phyloP scores from a whole-genome alignment of 2,888 invertebrate species.

The Parthenolecanium corni region DNA sequence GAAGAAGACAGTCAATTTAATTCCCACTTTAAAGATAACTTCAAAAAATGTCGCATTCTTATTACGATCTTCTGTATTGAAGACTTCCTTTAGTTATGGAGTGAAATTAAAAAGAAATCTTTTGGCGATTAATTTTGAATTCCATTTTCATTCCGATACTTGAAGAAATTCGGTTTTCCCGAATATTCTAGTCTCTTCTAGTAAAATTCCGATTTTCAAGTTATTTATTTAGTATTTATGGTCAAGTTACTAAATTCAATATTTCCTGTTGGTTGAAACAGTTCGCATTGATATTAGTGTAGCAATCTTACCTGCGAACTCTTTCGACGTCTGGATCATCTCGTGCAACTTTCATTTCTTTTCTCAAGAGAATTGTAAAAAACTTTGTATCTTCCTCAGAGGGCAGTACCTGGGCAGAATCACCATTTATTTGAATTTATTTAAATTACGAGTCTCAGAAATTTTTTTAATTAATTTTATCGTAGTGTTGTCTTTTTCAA shows the following conservation, averaged over 20 bases:
- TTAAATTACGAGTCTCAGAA: constrained; percentile 26
- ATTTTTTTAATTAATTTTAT: neutral
- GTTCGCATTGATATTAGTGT: no score
- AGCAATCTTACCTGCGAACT: constrained; percentile 41
- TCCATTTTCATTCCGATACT: no score
- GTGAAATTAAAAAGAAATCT: no score
- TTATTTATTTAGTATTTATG: no score
- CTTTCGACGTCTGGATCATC: constrained; percentile 45
- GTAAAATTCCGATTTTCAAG: no score
- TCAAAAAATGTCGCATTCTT: no score
- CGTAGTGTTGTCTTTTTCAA: neutral
- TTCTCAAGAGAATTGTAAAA: constrained; percentile 33
- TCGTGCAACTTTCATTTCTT: constrained; percentile 37
- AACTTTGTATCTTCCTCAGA: constrained; percentile 44
- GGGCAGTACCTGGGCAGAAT: constrained; percentile 42
- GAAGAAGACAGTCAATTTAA: constrained; percentile 16
- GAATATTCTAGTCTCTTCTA: no score
- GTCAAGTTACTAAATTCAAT: no score
- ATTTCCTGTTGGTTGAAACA: no score
- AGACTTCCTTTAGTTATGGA: no score
- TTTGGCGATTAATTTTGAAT: no score
- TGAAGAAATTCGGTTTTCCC: no score
- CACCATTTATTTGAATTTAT: constrained; percentile 31
- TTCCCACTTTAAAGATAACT: neutral
- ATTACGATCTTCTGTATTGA: neutral